Conservation (phyloP, 2,113 vertebrate genomes). For the Phodopus roborovskii region DNA sequence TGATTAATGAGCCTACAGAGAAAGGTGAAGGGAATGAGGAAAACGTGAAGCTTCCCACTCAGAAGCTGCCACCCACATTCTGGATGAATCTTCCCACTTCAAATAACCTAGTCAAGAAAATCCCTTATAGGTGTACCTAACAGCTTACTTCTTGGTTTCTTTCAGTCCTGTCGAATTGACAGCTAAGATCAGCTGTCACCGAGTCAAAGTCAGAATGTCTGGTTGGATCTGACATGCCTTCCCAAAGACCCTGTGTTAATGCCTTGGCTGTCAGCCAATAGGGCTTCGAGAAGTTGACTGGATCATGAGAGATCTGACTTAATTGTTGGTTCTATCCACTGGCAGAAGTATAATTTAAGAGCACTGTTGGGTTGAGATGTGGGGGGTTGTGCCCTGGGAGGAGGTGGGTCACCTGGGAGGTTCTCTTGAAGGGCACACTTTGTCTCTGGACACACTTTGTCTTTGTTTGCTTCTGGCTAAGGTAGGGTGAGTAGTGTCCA, state of each 20-base stretch:
- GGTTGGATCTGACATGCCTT: background rate
- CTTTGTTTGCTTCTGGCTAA: background rate
- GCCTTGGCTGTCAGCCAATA: background rate
- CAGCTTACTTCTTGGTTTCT: background rate
- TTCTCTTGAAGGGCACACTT: background rate
- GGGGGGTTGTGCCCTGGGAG: background rate
- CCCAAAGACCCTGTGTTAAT: background rate
- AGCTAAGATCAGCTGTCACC: background rate
- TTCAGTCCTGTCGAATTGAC: background rate
- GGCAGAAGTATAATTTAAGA: too few species aligned
- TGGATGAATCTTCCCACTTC: too few species aligned
- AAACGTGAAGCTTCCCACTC: background rate
- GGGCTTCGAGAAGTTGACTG: too few species aligned
- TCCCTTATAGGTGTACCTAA: background rate
- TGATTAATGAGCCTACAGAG: background rate
- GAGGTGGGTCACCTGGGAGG: background rate
- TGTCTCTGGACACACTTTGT: background rate
- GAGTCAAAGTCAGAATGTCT: background rate
- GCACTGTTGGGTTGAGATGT: background rate
- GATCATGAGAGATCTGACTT: background rate
- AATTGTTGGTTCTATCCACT: background rate
- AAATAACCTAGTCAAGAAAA: background rate
- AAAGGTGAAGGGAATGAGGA: background rate
- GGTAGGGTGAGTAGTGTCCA: background rate
- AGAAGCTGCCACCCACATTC: background rate